A percentile compares a stretch with the other conserved stretches of the same genome.
These are phyloP conservation scores for Lycophotia porphyrea DNA, from an alignment of 2,888 invertebrate genomes.

Conservation along the genomic window DNA sequence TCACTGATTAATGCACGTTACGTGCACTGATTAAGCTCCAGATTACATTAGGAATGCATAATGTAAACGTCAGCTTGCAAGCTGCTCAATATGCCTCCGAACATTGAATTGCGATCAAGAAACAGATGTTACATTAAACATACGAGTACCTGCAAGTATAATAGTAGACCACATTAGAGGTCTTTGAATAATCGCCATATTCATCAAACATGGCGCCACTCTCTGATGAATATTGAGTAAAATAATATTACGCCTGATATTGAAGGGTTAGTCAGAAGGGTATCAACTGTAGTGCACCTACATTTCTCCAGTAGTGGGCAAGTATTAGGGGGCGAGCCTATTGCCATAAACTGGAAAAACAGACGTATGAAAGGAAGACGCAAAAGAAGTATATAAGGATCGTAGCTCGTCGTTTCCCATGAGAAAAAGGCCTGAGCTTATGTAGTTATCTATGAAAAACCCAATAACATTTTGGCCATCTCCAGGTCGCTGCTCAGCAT, in stretches of 20 bases:
- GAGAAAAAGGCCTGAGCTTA: neutral
- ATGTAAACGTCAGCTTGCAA: conserved; percentile 38
- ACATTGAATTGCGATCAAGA: conserved; percentile 43
- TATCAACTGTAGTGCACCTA: neutral
- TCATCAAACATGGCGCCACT: neutral
- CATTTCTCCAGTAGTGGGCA: neutral
- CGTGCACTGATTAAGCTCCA: conserved; percentile 5
- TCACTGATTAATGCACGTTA: conserved; percentile 14
- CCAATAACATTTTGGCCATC: neutral
- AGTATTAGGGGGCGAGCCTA: neutral
- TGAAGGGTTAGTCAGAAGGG: neutral
- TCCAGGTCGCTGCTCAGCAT: neutral
- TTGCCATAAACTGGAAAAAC: neutral
- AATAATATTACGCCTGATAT: neutral
- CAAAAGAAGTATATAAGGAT: neutral
- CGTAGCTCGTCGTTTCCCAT: neutral
- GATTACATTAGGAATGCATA: conserved; percentile 40
- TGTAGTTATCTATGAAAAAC: neutral
- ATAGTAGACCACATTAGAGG: conserved; percentile 27
- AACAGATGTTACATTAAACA: conserved; percentile 37
- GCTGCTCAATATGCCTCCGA: conserved; percentile 35
- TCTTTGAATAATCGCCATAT: neutral
- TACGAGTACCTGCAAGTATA: neutral
- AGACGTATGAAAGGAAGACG: neutral
- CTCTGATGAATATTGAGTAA: neutral